Percentiles rank a stretch among this genome's conserved stretches.
Evolutionary conservation across 2,797 vertebrate genomes (phyloP).

Genomic region (Capromys pilorides): DNA sequence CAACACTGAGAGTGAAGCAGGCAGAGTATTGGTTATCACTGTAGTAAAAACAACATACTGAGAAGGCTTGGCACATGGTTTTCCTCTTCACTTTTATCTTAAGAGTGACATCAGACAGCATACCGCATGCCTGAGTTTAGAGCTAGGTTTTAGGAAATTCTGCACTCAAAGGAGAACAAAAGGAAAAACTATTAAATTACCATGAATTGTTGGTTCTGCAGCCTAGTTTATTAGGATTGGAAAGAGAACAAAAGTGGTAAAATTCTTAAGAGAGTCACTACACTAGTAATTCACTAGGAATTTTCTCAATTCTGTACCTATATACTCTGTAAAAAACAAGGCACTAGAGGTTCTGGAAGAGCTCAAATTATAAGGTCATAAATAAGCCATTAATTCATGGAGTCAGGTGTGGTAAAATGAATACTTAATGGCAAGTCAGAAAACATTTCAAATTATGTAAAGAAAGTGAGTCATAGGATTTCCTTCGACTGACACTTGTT

Average conservation of each 20-base stretch:
- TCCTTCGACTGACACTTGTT: background rate
- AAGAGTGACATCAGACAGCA: background rate
- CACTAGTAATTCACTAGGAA: slow-evolving; percentile 1
- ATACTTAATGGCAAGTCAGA: background rate
- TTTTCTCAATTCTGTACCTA: slow-evolving; percentile 24
- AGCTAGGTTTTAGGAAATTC: slow-evolving; percentile 4
- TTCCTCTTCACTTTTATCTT: slow-evolving; percentile 19
- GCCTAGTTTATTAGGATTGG: background rate
- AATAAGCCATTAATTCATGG: slow-evolving; percentile 43
- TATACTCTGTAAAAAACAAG: background rate
- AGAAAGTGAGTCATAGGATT: background rate
- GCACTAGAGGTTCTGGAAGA: background rate
- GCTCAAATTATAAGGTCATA: background rate
- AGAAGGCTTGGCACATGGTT: background rate
- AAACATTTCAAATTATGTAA: background rate
- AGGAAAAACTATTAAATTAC: slow-evolving; percentile 19
- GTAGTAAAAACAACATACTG: background rate
- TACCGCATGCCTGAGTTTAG: background rate
- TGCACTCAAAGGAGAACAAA: slow-evolving; percentile 9
- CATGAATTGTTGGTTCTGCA: slow-evolving; percentile 1
- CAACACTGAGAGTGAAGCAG: background rate
- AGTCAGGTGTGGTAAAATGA: background rate
- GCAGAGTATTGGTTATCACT: background rate
- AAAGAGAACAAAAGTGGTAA: background rate
- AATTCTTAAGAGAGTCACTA: background rate